Base-by-base conservation (phyloP, 1,140 invertebrate genomes). In the Choristoneura fumiferana region DNA sequence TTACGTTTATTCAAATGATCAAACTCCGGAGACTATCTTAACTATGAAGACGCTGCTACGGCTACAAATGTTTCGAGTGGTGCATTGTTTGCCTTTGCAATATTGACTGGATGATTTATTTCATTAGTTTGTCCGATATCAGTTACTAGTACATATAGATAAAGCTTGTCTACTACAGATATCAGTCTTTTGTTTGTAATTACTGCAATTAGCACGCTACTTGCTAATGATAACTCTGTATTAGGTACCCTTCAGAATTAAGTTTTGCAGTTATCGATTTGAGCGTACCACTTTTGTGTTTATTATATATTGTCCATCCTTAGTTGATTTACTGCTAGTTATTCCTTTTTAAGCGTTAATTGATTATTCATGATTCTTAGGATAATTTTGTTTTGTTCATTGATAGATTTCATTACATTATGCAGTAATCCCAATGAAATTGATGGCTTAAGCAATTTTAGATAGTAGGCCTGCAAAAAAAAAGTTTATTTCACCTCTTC, bases 61-160 rank as follows among this genome's bases (percentile, higher is more conserved):
- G 62, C 36, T 68, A 56, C 65, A 57, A 69, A 65, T 63, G 62
- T 54, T 63, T 35, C 62, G 35, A 71, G 70, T 64, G 67, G 69
- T 71, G 60, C 62, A 74, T 74, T 74, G 70, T 68, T 69, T 75
- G 68, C 69, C 68, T 69, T 69, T 71, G 75, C 71, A 79, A 78
- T 71, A 75, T 75, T 71, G 73, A 72, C 65, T 81, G 76, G 22
- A 29, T 6, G 22, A 29, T 6, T 29, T 29, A 2, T 29, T 29
- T 29, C 22, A 88, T 83, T 78, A 79, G 74, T 81, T 81, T 81
- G 77, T 80, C 77, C 80, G 77, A 78, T 86, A 88, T 82, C 83
- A 86, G 86, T 86, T 84, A 78, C 73, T 64, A 61, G 71, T 71
- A 71, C 76, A 83, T 87, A 87, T 77, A 65, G 77, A 84, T 80